Percentiles rank a stretch among this genome's conserved stretches.
Evolutionary conservation across 2,888 invertebrate species (phyloP).

Genomic region (Celastrina argiolus): DNA sequence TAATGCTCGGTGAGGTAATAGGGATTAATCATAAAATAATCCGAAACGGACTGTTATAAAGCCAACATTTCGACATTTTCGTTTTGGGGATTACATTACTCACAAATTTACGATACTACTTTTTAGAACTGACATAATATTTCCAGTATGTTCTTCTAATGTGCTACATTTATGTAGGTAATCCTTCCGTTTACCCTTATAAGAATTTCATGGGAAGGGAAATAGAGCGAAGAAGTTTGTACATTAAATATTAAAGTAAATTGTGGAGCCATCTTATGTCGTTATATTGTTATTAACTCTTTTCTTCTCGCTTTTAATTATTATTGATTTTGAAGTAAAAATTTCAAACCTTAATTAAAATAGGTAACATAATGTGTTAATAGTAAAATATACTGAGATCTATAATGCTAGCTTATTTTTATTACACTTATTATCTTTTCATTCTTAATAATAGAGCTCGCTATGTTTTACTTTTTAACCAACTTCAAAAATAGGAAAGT

Average conservation of each 20-base stretch:
- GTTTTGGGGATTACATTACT: neutral
- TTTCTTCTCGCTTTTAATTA: no score
- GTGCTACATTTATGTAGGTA: neutral
- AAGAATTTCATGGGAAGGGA: neutral
- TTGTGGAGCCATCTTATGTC: neutral
- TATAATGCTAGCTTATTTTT: no score
- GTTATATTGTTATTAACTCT: no score
- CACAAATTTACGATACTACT: neutral
- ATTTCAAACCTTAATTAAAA: no score
- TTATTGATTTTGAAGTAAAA: no score
- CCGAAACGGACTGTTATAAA: constrained; percentile 19
- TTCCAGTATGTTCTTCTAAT: neutral
- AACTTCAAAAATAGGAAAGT: no score
- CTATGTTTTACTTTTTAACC: no score
- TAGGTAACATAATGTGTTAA: no score
- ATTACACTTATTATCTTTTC: no score
- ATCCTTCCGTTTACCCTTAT: neutral
- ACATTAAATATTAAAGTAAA: neutral
- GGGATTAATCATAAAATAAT: constrained; percentile 18
- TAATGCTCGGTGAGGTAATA: neutral
- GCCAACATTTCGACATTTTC: constrained; percentile 13
- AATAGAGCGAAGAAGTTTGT: neutral
- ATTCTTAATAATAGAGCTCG: no score
- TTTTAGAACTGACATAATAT: neutral
- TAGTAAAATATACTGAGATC: no score